Percentiles rank a stretch among this genome's conserved stretches.
These are phyloP conservation scores for Orcinus orca DNA, from an alignment of 2,113 vertebrate species.

Conservation along the genomic window DNA sequence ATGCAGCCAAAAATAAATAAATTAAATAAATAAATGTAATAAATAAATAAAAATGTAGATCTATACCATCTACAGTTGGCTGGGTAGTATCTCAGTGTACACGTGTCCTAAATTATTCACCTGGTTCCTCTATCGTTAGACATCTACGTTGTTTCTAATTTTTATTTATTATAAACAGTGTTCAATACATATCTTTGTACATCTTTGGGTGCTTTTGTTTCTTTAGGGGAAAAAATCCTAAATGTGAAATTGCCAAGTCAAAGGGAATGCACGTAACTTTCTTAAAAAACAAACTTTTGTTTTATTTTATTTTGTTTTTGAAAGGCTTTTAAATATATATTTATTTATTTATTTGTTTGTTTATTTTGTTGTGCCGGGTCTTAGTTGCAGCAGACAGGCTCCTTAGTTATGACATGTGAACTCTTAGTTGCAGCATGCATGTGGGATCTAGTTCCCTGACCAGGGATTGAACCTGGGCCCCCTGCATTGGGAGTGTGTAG, in stretches of 20 bases:
- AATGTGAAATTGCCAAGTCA: not conserved
- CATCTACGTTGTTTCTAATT: not conserved
- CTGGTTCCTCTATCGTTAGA: not conserved
- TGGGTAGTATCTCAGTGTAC: not conserved
- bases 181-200: not conserved
- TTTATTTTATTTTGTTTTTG: too few relatives aligned
- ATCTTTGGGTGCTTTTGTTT: conserved; percentile 1
- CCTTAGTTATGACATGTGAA: too few relatives aligned
- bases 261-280: not conserved
- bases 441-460: too few relatives aligned
- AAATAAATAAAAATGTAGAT: not conserved
- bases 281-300: not conserved
- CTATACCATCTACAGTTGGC: not conserved
- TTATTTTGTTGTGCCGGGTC: too few relatives aligned
- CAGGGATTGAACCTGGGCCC: too few relatives aligned
- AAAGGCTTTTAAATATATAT: not conserved
- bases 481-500: too few relatives aligned
- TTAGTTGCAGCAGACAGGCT: too few relatives aligned
- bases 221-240: not conserved
- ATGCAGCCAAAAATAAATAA: too few relatives aligned
- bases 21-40: too few relatives aligned
- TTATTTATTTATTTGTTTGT: too few relatives aligned
- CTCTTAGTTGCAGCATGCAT: too few relatives aligned
- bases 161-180: conserved; percentile 27
- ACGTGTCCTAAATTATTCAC: conserved; percentile 24